A percentile compares a stretch with the other conserved stretches of the same genome.
These are phyloP conservation scores for Microplitis mediator DNA, from an alignment of 1,140 invertebrate genomes.

Conservation along the genomic window DNA sequence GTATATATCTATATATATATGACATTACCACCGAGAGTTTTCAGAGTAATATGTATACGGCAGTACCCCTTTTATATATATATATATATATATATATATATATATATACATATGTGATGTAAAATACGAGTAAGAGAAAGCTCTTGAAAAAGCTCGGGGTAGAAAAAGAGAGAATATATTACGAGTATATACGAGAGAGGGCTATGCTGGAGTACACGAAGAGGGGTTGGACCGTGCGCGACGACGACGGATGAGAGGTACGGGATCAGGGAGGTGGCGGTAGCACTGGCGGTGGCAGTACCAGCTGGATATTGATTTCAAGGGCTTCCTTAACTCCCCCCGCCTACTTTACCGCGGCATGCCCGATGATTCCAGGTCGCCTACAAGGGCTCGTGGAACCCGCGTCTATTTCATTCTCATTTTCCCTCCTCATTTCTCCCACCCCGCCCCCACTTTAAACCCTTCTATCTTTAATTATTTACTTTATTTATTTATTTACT, in stretches of 20 bases:
- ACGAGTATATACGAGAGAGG: no score
- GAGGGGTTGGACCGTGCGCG: conserved; percentile 8
- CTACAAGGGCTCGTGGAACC: conserved; percentile 40
- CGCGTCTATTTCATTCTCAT: conserved; percentile 27
- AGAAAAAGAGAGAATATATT: no score
- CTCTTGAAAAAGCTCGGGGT: no score
- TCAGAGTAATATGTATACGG: no score
- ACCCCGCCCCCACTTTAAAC: background rate
- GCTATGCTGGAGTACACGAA: background rate
- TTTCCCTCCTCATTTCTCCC: background rate
- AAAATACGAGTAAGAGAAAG: no score
- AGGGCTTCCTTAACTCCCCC: conserved; percentile 58
- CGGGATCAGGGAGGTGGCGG: conserved; percentile 37
- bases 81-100: no score
- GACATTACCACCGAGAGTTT: no score
- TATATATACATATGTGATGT: no score
- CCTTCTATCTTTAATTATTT: background rate
- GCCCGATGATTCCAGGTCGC: conserved; percentile 51
- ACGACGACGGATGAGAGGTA: background rate
- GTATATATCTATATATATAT: no score
- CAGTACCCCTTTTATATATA: no score
- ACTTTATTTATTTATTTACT: background rate
- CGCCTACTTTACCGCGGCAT: conserved; percentile 35
- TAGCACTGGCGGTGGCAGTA: conserved; percentile 51
- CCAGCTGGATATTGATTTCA: conserved; percentile 62